Conservation (phyloP, 2,113 vertebrate species). For the Dasyurus viverrinus region DNA sequence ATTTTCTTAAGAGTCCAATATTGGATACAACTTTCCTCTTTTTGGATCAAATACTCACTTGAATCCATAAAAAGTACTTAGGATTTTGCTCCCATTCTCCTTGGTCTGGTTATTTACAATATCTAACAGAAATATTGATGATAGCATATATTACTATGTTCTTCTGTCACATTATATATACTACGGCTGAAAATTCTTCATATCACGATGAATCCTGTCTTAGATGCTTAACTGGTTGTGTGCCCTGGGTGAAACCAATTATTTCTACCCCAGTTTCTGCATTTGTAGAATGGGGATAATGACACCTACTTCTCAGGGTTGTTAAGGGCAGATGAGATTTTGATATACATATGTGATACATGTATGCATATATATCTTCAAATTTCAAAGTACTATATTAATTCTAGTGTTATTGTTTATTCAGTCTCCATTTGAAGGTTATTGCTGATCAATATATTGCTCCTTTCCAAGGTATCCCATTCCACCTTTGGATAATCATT, state of each 20-base stretch:
- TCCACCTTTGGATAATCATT: not conserved
- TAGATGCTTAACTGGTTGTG: too few species aligned
- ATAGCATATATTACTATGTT: too few species aligned
- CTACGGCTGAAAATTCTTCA: too few species aligned
- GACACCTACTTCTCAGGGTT: too few species aligned
- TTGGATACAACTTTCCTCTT: not conserved
- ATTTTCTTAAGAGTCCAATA: not conserved
- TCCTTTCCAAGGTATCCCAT: not conserved
- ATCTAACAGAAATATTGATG: too few species aligned
- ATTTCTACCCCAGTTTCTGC: too few species aligned
- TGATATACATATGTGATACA: not conserved
- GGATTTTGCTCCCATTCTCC: not conserved
- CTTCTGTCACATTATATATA: too few species aligned
- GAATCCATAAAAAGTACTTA: not conserved
- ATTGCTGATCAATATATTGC: not conserved
- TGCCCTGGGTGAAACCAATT: too few species aligned
- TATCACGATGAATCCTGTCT: too few species aligned
- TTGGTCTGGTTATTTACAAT: not conserved
- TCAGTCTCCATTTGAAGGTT: not conserved
- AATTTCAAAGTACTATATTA: not conserved
- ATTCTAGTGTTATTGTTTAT: not conserved
- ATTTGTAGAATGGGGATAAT: too few species aligned
- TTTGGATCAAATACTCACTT: not conserved
- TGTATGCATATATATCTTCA: not conserved
- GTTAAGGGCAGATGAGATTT: too few species aligned